Evolutionary conservation across 1,140 invertebrate species (phyloP).

Genomic region (Stegodyphus dumicola): DNA sequence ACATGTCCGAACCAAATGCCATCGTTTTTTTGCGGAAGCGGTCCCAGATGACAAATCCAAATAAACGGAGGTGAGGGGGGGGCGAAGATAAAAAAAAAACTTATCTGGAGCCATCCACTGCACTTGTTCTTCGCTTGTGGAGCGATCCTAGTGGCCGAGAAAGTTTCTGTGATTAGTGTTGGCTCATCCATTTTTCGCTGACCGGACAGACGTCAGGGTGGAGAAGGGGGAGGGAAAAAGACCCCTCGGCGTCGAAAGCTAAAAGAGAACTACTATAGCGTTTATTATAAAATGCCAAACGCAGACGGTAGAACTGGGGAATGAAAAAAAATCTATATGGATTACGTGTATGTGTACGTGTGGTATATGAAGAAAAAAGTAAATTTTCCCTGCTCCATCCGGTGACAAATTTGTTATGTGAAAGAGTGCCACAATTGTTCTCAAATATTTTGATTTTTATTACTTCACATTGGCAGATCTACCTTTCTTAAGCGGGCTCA

Average conservation of each 20-base stretch:
- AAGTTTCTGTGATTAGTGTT: constrained; percentile 53
- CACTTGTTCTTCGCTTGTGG: constrained; percentile 30
- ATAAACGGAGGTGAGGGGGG: not conserved
- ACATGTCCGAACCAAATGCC: constrained; percentile 16
- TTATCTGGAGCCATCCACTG: constrained; percentile 43
- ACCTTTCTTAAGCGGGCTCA: no score
- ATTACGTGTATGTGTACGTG: not conserved
- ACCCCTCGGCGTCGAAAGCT: not conserved
- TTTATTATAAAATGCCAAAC: constrained; percentile 60
- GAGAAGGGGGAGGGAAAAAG: constrained; percentile 1
- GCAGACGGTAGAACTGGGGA: constrained; percentile 7
- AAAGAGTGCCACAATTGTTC: no score
- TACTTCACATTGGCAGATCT: no score
- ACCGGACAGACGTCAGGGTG: constrained; percentile 46
- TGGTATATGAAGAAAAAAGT: no score
- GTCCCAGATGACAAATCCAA: constrained; percentile 24
- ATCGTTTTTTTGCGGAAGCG: constrained; percentile 7
- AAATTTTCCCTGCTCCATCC: no score
- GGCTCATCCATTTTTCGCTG: constrained; percentile 55
- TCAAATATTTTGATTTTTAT: no score
- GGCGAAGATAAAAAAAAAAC: not conserved
- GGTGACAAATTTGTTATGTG: no score
- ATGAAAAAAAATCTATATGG: not conserved
- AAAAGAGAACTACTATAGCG: constrained; percentile 15
- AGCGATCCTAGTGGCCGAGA: not conserved